phyloP scores from a whole-genome alignment of 1,140 invertebrate genomes.

The Lepidostoma basale region DNA sequence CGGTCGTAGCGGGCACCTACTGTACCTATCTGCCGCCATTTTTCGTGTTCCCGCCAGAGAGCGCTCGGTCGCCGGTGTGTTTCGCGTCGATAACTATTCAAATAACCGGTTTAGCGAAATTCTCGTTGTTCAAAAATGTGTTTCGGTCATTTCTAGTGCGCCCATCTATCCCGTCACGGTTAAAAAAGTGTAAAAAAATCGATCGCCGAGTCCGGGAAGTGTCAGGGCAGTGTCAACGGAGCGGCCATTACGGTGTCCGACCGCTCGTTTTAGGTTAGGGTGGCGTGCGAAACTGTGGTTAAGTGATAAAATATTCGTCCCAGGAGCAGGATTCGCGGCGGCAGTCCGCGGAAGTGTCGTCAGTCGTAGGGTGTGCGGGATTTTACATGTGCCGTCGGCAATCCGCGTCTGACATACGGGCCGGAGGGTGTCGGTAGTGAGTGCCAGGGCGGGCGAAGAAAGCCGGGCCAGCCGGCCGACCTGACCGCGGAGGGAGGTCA shows the following conservation, averaged over 20 bases:
- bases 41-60: slow-evolving; percentile 34
- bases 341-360: slow-evolving; percentile 13
- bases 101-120: slow-evolving; percentile 30
- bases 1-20: slow-evolving; percentile 32
- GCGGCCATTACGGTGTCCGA: slow-evolving; percentile 33
- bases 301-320: slow-evolving; percentile 20
- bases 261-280: slow-evolving; percentile 35
- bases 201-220: slow-evolving; percentile 34
- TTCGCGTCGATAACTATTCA: slow-evolving; percentile 25
- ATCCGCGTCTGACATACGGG: slow-evolving; percentile 28
- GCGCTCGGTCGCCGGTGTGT: slow-evolving; percentile 35
- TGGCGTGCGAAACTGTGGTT: slow-evolving; percentile 32
- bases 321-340: not conserved
- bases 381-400: slow-evolving; percentile 26
- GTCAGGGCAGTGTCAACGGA: slow-evolving; percentile 35
- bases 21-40: slow-evolving; percentile 37
- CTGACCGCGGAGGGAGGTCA: slow-evolving; percentile 21
- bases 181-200: slow-evolving; percentile 30
- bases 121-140: slow-evolving; percentile 25
- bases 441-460: slow-evolving; percentile 16
- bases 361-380: slow-evolving; percentile 17
- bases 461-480: slow-evolving; percentile 21
- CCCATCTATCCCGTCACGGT: slow-evolving; percentile 16
- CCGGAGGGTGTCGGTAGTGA: slow-evolving; percentile 33
- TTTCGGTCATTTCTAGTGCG: slow-evolving; percentile 21